These are phyloP conservation scores for Dolichallabes microphthalmus DNA, from an alignment of 2,113 vertebrate genomes.

Conservation along the genomic window DNA sequence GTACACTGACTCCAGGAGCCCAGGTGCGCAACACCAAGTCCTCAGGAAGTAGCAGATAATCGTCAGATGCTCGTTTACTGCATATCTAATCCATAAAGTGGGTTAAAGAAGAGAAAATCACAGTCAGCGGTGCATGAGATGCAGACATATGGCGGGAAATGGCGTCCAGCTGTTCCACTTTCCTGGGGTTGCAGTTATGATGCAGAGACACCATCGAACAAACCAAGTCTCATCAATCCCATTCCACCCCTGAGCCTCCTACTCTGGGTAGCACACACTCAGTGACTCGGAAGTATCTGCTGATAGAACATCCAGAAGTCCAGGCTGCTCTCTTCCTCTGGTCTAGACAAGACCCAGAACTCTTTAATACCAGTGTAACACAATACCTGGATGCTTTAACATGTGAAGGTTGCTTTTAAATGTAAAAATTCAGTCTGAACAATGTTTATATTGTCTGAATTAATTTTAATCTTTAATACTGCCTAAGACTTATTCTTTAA, in stretches of 20 bases:
- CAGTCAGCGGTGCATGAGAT: slow-evolving; percentile 49
- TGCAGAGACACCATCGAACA: slow-evolving; percentile 66
- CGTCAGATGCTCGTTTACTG: slow-evolving; percentile 43
- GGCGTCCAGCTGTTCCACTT: slow-evolving; percentile 72
- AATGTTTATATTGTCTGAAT: background rate
- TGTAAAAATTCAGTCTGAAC: background rate
- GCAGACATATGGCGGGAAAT: slow-evolving; percentile 57
- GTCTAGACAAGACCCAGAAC: slow-evolving; percentile 16
- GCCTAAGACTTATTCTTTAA: background rate
- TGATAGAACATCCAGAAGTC: slow-evolving; percentile 15
- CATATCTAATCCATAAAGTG: slow-evolving; percentile 48
- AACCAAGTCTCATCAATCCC: slow-evolving; percentile 72
- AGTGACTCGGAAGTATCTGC: slow-evolving; percentile 14
- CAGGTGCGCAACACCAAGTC: background rate
- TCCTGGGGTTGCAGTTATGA: slow-evolving; percentile 71
- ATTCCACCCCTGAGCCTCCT: slow-evolving; percentile 68
- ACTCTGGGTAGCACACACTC: slow-evolving; percentile 50
- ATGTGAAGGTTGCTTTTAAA: background rate
- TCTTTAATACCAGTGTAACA: background rate
- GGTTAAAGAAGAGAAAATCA: slow-evolving; percentile 50
- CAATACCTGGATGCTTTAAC: background rate
- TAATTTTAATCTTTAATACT: background rate
- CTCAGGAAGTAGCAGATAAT: slow-evolving; percentile 35
- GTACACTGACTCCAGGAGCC: background rate
- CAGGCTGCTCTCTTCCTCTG: slow-evolving; percentile 1